Percentiles rank a stretch among this genome's conserved stretches.
Evolutionary conservation across 1,140 invertebrate genomes (phyloP).

Genomic region (Brachionus calyciflorus): DNA sequence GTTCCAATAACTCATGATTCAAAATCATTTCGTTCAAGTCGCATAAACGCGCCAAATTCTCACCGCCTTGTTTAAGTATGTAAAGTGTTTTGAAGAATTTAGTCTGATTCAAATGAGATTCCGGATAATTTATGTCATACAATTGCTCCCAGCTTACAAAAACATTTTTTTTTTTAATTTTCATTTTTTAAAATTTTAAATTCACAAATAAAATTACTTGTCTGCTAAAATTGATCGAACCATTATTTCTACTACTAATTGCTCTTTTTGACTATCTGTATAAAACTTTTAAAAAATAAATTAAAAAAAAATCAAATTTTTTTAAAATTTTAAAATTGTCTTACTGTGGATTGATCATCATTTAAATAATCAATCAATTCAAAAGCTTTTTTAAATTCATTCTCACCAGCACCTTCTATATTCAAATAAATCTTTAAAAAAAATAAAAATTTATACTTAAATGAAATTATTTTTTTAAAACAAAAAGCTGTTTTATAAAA

Average conservation of each 20-base stretch:
- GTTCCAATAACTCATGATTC: constrained; percentile 14
- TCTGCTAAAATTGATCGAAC: neutral
- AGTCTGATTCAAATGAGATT: constrained; percentile 1
- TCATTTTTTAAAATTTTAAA: neutral
- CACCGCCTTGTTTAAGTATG: neutral
- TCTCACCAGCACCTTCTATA: constrained; percentile 6
- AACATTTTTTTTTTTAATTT: neutral
- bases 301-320: neutral
- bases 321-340: neutral
- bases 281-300: neutral
- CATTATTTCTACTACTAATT: constrained; percentile 14
- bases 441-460: neutral
- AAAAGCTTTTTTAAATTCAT: constrained; percentile 16
- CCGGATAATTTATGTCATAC: constrained; percentile 22
- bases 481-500: too few relatives aligned
- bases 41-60: neutral
- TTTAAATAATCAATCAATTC: constrained; percentile 35
- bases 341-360: constrained; percentile 18
- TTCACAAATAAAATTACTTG: neutral
- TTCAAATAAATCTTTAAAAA: constrained; percentile 33
- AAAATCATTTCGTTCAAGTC: neutral
- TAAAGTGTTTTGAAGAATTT: constrained; percentile 38
- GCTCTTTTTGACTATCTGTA: neutral
- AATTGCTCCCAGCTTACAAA: constrained; percentile 20
- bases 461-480: neutral